A percentile compares a stretch with the other conserved stretches of the same genome.
Conservation (phyloP, 2,113 vertebrate species). For the Blennius ocellaris region DNA sequence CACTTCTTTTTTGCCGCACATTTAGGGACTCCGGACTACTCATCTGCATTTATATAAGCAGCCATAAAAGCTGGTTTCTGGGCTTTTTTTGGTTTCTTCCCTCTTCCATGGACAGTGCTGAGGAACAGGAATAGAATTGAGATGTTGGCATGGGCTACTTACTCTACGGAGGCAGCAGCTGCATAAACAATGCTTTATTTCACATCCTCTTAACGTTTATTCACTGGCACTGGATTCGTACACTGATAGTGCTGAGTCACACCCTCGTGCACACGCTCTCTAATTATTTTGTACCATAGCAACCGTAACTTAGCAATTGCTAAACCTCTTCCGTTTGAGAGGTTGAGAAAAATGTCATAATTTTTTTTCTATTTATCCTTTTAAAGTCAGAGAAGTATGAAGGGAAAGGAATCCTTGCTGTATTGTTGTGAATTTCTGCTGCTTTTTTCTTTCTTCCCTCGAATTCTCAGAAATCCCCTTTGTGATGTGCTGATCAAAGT, state of each 20-base stretch:
- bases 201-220: constrained; percentile 75
- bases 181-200: constrained; percentile 80
- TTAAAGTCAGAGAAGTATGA: constrained; percentile 41
- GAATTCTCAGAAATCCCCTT: background rate
- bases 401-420: constrained; percentile 20
- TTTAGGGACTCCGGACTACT: constrained; percentile 60
- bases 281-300: constrained; percentile 79
- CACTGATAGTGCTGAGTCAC: constrained; percentile 78
- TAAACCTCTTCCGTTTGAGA: constrained; percentile 63
- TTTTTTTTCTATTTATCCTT: constrained; percentile 54
- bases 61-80: constrained; percentile 68
- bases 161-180: constrained; percentile 69
- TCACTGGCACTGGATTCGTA: constrained; percentile 68
- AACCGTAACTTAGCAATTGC: constrained; percentile 77
- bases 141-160: constrained; percentile 63
- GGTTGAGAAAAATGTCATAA: constrained; percentile 60
- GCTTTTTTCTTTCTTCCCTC: no score
- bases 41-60: constrained; percentile 76
- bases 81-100: constrained; percentile 35
- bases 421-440: constrained; percentile 23
- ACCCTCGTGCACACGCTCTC: constrained; percentile 65
- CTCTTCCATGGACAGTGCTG: constrained; percentile 68
- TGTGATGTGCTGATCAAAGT: constrained; percentile 39
- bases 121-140: constrained; percentile 71
- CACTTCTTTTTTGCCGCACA: constrained; percentile 43